phyloP scores from a whole-genome alignment of 2,888 invertebrate species.

The Pristionchus maxplancki region DNA sequence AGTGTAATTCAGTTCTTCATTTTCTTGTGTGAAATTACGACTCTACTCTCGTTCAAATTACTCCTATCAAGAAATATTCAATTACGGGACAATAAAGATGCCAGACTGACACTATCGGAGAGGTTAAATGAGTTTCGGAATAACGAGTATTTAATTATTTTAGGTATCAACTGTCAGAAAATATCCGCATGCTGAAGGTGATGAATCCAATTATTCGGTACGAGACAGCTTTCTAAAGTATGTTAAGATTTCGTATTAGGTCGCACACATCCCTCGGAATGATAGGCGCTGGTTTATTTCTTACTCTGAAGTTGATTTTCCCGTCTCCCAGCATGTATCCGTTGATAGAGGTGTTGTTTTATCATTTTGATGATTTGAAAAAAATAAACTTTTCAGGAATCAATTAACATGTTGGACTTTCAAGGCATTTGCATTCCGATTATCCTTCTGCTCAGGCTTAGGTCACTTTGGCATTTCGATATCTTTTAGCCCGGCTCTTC shows the following conservation, averaged over 20 bases:
- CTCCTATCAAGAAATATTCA: neutral
- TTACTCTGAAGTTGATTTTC: neutral
- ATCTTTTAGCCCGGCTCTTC: no score
- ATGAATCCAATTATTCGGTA: neutral
- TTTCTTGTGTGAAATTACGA: neutral
- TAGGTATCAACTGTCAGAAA: neutral
- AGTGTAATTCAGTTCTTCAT: neutral
- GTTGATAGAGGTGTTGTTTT: neutral
- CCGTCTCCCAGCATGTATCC: neutral
- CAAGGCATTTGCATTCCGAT: neutral
- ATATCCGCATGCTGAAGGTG: neutral
- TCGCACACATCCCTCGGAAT: neutral
- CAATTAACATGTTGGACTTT: neutral
- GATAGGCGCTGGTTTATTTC: neutral
- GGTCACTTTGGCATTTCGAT: neutral
- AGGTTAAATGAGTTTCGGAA: neutral
- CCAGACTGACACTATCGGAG: neutral
- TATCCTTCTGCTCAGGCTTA: neutral
- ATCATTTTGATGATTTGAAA: no score
- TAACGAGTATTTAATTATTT: no score
- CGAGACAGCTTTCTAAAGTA: neutral
- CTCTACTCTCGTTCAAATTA: neutral
- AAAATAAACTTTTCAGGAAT: neutral
- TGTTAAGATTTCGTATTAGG: neutral
- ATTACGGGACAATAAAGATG: neutral